A percentile compares a stretch with the other conserved stretches of the same genome.
Evolutionary conservation across 2,888 invertebrate species (phyloP).

Genomic region (Maniola hyperantus): DNA sequence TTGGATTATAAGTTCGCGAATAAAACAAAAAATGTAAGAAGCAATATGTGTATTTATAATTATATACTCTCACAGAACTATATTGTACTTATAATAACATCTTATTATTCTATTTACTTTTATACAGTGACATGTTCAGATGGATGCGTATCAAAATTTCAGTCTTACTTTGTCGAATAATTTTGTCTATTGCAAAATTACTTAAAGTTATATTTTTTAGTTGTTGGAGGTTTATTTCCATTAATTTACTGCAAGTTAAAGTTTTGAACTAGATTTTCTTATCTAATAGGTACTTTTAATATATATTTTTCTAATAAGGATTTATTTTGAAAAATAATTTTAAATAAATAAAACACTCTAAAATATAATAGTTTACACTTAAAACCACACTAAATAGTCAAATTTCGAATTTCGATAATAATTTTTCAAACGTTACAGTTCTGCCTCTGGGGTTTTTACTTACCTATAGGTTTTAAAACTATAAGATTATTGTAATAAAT

Average conservation of each 20-base stretch:
- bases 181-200: conserved; percentile 18
- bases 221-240: too few species aligned
- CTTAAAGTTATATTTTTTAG: conserved; percentile 28
- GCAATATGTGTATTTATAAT: conserved; percentile 71
- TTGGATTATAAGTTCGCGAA: not conserved
- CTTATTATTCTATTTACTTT: conserved; percentile 49
- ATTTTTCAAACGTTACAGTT: conserved; percentile 24
- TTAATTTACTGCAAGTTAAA: too few species aligned
- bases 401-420: conserved; percentile 23
- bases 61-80: conserved; percentile 73
- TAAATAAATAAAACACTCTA: conserved; percentile 38
- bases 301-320: not conserved
- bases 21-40: conserved; percentile 55
- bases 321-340: conserved; percentile 15
- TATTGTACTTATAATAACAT: conserved; percentile 71
- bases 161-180: conserved; percentile 42
- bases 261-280: too few species aligned
- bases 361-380: conserved; percentile 28
- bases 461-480: conserved; percentile 23
- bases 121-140: conserved; percentile 46
- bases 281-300: not conserved
- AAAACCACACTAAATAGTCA: conserved; percentile 36
- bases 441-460: too few species aligned
- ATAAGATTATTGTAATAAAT: conserved; percentile 36
- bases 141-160: conserved; percentile 36